Conservation (phyloP, 2,113 vertebrate species). For the Nothocercus julius region DNA sequence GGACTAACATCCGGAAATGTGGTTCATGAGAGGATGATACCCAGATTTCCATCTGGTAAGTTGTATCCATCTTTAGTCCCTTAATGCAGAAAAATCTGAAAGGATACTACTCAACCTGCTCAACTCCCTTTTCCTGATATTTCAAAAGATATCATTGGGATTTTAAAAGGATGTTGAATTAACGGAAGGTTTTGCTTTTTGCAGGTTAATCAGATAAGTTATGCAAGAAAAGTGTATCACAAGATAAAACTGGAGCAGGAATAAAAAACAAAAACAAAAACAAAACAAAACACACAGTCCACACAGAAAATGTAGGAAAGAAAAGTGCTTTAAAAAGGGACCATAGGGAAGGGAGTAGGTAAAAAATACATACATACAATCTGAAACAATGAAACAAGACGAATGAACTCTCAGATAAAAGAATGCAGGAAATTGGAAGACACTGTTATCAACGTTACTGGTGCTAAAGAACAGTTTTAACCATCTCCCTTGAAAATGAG, state of each 20-base stretch:
- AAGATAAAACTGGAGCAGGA: background rate
- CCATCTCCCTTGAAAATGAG: background rate
- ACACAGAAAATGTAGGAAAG: background rate
- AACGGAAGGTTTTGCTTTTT: background rate
- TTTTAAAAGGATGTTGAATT: background rate
- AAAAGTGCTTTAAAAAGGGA: background rate
- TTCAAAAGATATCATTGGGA: fast-evolving
- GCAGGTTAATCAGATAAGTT: background rate
- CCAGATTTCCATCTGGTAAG: background rate
- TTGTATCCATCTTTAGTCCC: background rate
- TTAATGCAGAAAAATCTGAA: background rate
- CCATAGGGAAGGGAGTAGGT: background rate
- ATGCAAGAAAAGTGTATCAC: background rate
- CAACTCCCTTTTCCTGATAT: background rate
- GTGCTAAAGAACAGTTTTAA: background rate
- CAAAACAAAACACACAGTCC: background rate
- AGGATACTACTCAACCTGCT: background rate
- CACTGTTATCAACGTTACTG: conserved; percentile 2
- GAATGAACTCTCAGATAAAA: conserved; percentile 14
- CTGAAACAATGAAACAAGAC: background rate
- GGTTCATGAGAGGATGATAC: background rate
- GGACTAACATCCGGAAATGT: background rate
- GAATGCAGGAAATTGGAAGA: background rate
- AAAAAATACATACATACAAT: background rate
- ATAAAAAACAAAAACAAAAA: background rate